phyloP scores from a whole-genome alignment of 2,888 invertebrate species.

The Zygogramma bicolorata region DNA sequence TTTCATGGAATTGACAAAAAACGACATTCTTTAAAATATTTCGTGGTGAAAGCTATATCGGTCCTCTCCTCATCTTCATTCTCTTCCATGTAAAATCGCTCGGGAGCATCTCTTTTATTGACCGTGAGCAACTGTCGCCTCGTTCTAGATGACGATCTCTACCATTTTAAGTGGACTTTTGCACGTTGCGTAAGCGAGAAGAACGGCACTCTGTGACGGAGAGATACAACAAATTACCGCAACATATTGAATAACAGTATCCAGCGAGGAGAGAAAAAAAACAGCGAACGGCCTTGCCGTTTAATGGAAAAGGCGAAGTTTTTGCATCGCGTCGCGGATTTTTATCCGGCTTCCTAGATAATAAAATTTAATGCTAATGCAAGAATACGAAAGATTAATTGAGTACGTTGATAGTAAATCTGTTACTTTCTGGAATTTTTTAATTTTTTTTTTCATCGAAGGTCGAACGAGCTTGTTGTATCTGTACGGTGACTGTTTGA shows the following conservation, averaged over 20 bases:
- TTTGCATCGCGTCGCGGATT: neutral
- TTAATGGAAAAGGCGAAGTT: constrained; percentile 12
- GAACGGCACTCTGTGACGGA: constrained; percentile 7
- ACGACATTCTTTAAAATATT: no score
- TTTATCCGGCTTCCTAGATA: constrained; percentile 6
- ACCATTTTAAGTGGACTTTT: constrained; percentile 10
- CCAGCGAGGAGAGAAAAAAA: neutral
- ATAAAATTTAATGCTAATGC: neutral
- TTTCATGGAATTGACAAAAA: no score
- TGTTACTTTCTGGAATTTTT: neutral
- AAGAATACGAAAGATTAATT: neutral
- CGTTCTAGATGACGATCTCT: neutral
- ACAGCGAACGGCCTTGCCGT: constrained; percentile 10
- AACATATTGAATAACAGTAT: constrained; percentile 17
- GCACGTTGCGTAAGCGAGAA: constrained; percentile 14
- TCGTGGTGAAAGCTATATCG: no score
- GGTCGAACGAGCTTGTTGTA: neutral
- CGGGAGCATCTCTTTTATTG: neutral
- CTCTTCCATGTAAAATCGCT: no score
- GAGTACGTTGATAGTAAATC: neutral
- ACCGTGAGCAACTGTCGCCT: neutral
- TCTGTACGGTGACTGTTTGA: neutral
- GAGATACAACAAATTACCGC: constrained; percentile 17
- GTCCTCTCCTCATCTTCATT: no score
- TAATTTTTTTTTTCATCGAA: neutral